These are phyloP conservation scores for Rhabdomys pumilio DNA, from an alignment of 2,797 vertebrate genomes.

Conservation along the genomic window DNA sequence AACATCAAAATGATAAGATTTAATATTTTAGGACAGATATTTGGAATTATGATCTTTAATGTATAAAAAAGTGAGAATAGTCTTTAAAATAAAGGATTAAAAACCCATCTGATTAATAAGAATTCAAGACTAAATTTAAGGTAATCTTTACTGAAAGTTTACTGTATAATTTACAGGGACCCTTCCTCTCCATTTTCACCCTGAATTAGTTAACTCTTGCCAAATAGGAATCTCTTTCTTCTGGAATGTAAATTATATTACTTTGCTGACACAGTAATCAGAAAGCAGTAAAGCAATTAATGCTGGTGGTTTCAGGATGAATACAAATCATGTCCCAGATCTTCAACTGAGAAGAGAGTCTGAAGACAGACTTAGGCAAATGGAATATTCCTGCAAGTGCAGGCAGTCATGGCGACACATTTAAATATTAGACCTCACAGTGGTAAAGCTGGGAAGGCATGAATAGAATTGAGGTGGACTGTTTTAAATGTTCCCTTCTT, in stretches of 20 bases:
- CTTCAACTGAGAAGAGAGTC: background rate
- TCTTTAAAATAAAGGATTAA: background rate
- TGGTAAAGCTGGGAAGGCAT: constrained; percentile 8
- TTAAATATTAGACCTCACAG: background rate
- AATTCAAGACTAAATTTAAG: constrained; percentile 6
- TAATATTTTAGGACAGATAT: constrained; percentile 5
- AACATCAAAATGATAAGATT: constrained; percentile 32
- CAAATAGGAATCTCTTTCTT: background rate
- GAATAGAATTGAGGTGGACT: background rate
- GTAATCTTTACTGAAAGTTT: constrained; percentile 45
- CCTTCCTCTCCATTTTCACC: background rate
- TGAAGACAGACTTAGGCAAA: constrained; percentile 18
- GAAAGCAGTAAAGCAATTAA: constrained; percentile 35
- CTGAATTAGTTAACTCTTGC: constrained; percentile 49
- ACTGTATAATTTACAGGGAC: background rate
- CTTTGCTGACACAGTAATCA: constrained; percentile 65
- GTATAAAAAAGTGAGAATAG: background rate
- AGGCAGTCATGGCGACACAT: background rate
- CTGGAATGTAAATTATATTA: constrained; percentile 61
- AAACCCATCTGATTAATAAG: background rate
- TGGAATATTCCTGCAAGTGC: background rate
- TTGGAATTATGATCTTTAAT: background rate
- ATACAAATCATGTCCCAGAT: constrained; percentile 51
- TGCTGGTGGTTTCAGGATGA: constrained; percentile 49
- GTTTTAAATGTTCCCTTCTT: constrained; percentile 37